A percentile compares a stretch with the other conserved stretches of the same genome.
Evolutionary conservation across 2,113 vertebrate species (phyloP).

Genomic region (Pygoscelis antarcticus): DNA sequence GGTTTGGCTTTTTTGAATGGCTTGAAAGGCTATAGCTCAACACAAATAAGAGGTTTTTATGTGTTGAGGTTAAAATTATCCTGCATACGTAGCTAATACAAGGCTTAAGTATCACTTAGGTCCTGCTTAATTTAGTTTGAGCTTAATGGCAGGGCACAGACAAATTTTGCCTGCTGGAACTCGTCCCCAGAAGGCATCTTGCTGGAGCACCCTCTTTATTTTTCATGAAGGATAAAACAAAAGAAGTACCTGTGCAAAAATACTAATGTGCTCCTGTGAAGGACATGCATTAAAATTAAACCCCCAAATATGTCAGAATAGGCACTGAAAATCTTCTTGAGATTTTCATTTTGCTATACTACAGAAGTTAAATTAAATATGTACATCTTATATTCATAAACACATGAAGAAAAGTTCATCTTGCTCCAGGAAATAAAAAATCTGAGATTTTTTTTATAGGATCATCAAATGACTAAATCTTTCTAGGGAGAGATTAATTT

Average conservation of each 20-base stretch:
- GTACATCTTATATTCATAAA: not conserved
- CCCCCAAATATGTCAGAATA: not conserved
- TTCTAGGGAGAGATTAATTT: constrained; percentile 63
- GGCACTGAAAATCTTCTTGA: not conserved
- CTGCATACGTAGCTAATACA: not conserved
- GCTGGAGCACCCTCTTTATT: not conserved
- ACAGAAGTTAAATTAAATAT: not conserved
- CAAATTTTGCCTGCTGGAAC: not conserved
- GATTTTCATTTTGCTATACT: not conserved
- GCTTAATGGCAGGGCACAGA: not conserved
- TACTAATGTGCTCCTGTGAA: not conserved
- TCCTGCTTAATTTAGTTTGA: not conserved
- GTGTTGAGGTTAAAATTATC: not conserved
- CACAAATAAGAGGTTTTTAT: not conserved
- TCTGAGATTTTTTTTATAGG: not conserved
- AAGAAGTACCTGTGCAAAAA: not conserved
- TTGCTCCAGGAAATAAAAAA: constrained; percentile 12
- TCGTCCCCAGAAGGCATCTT: not conserved
- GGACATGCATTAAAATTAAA: not conserved
- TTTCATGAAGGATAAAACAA: not conserved
- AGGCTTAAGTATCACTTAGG: not conserved
- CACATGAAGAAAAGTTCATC: not conserved
- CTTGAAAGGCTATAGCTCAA: not conserved
- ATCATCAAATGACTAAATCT: constrained; percentile 24
- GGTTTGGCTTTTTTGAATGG: not conserved